A percentile compares a stretch with the other conserved stretches of the same genome.
Conservation (phyloP, 2,797 vertebrate species). For the Sylvia borin region DNA sequence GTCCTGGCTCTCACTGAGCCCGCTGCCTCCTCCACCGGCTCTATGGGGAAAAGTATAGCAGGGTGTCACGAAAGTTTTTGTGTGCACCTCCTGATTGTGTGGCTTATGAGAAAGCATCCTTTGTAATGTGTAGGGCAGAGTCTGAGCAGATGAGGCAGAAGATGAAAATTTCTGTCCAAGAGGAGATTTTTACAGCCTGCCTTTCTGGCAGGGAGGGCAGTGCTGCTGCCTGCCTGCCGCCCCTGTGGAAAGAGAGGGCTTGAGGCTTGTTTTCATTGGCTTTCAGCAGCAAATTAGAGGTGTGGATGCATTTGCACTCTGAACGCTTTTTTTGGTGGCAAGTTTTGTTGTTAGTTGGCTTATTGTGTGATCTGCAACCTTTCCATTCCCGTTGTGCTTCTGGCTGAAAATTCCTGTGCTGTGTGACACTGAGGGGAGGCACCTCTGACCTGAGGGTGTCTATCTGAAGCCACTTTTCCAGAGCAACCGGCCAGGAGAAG, state of each 20-base stretch:
- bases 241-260: background rate
- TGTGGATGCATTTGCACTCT: background rate
- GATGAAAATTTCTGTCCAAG: background rate
- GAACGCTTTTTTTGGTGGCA: background rate
- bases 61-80: background rate
- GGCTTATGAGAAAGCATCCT: background rate
- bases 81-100: background rate
- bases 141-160: background rate
- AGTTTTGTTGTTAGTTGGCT: background rate
- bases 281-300: background rate
- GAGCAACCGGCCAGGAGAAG: background rate
- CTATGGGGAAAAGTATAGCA: fast-evolving
- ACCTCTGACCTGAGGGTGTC: background rate
- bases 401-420: background rate
- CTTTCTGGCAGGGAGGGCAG: background rate
- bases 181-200: background rate
- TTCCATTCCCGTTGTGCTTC: background rate
- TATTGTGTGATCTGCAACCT: background rate
- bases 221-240: background rate
- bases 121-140: background rate
- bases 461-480: background rate
- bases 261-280: background rate
- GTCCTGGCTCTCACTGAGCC: fast-evolving
- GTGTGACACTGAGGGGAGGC: background rate
- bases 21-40: background rate